phyloP scores from a whole-genome alignment of 2,888 invertebrate species.

The Lepidochitona cinerea region DNA sequence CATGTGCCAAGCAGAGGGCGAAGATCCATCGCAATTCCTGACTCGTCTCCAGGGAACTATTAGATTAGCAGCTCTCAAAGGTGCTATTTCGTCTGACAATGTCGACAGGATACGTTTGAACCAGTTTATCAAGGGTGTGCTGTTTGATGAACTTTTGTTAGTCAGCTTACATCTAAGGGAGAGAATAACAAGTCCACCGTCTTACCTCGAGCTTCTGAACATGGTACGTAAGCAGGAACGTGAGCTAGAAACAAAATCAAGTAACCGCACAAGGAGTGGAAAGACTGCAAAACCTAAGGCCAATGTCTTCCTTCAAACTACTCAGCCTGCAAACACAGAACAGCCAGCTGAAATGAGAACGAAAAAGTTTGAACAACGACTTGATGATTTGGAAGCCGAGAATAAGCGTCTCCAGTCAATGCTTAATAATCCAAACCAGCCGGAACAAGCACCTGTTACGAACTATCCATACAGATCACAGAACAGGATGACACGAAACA shows the following conservation, averaged over 20 bases:
- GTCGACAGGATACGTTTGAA: neutral
- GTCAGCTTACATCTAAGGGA: neutral
- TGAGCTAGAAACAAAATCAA: neutral
- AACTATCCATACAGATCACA: neutral
- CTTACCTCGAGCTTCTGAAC: neutral
- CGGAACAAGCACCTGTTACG: neutral
- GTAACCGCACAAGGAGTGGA: neutral
- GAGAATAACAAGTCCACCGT: neutral
- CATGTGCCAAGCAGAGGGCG: neutral
- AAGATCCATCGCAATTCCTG: neutral
- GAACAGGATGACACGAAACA: neutral
- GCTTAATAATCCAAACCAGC: neutral
- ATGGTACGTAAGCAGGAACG: constrained; percentile 1
- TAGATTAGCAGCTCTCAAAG: neutral
- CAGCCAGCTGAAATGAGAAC: too few species aligned
- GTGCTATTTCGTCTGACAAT: neutral
- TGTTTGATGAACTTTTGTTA: constrained; percentile 1
- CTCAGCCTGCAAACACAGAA: neutral
- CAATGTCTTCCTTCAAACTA: neutral
- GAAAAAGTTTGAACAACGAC: neutral
- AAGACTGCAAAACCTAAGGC: neutral
- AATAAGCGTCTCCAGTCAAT: neutral
- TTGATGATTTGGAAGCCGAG: neutral
- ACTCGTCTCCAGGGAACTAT: neutral
- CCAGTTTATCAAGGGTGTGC: constrained; percentile 5